Evolutionary conservation across 2,797 vertebrate genomes (phyloP).

Genomic region (Syngnathus acus): DNA sequence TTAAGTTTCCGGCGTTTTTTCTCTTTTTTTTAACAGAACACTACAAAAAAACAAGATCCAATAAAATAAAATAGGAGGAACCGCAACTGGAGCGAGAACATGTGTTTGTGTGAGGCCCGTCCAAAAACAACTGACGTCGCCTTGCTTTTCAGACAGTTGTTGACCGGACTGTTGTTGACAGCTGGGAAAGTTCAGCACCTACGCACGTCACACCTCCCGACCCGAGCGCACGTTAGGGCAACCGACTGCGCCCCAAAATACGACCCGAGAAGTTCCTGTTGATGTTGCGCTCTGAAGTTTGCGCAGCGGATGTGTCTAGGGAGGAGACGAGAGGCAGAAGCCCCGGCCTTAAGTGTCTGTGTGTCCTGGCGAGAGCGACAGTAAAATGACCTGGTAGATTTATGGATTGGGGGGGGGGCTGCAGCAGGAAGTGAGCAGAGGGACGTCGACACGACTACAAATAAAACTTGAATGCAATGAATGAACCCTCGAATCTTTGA

Average conservation of each 20-base stretch:
- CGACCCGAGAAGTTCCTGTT: neutral
- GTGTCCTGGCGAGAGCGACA: slow-evolving; percentile 45
- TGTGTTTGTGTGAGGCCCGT: neutral
- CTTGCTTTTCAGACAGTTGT: neutral
- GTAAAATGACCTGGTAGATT: slow-evolving; percentile 40
- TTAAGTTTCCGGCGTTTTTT: neutral
- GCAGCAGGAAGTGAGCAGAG: slow-evolving; percentile 31
- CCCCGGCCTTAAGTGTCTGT: slow-evolving; percentile 48
- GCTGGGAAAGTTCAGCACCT: slow-evolving; percentile 4
- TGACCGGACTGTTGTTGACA: slow-evolving; percentile 7
- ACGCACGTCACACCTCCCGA: neutral
- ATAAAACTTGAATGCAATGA: slow-evolving; percentile 7
- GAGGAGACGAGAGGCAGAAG: slow-evolving; percentile 20
- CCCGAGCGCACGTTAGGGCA: neutral
- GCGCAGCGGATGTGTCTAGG: slow-evolving; percentile 10
- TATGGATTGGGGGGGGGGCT: slow-evolving; percentile 13
- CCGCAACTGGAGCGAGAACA: slow-evolving; percentile 3
- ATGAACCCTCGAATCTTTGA: neutral
- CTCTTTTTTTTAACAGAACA: neutral
- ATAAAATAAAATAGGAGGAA: neutral
- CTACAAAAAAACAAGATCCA: slow-evolving; percentile 1
- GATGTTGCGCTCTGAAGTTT: neutral
- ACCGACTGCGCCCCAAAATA: neutral
- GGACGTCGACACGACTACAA: slow-evolving; percentile 12
- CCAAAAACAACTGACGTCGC: slow-evolving; percentile 3